Conservation (phyloP, 2,888 invertebrate genomes). For the Drosophila lutescens region DNA sequence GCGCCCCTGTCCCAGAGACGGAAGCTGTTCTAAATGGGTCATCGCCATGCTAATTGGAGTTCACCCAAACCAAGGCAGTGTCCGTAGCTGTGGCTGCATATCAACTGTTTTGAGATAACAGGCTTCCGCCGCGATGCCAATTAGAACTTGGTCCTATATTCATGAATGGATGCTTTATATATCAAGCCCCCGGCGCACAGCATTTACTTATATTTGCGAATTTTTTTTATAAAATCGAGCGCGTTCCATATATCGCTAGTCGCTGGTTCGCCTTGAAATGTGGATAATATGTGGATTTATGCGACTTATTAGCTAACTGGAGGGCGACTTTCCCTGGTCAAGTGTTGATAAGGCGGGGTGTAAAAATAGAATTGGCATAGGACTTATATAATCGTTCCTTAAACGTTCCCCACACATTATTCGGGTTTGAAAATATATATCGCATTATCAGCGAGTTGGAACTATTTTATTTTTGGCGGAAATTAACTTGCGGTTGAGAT, state of each 20-base stretch:
- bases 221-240: constrained; percentile 42
- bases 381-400: constrained; percentile 14
- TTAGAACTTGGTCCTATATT: constrained; percentile 58
- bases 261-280: constrained; percentile 59
- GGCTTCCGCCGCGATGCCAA: constrained; percentile 68
- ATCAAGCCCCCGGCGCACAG: constrained; percentile 23
- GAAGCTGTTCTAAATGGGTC: constrained; percentile 74
- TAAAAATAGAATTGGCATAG: constrained; percentile 44
- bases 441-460: neutral
- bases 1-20: constrained; percentile 68
- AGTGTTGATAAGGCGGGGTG: constrained; percentile 40
- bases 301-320: constrained; percentile 50
- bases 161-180: constrained; percentile 65
- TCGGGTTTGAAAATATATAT: neutral
- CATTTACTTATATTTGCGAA: constrained; percentile 19
- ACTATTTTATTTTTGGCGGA: neutral
- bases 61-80: constrained; percentile 61
- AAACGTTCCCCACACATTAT: neutral
- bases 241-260: constrained; percentile 20
- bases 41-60: constrained; percentile 78
- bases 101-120: constrained; percentile 64
- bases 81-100: constrained; percentile 20
- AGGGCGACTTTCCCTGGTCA: constrained; percentile 55
- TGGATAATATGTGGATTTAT: constrained; percentile 29
- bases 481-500: neutral